Evolutionary conservation across 2,113 vertebrate species (phyloP), one percentile per base, ranked within the genome.

Genomic region (Chunga burmeisteri): DNA sequence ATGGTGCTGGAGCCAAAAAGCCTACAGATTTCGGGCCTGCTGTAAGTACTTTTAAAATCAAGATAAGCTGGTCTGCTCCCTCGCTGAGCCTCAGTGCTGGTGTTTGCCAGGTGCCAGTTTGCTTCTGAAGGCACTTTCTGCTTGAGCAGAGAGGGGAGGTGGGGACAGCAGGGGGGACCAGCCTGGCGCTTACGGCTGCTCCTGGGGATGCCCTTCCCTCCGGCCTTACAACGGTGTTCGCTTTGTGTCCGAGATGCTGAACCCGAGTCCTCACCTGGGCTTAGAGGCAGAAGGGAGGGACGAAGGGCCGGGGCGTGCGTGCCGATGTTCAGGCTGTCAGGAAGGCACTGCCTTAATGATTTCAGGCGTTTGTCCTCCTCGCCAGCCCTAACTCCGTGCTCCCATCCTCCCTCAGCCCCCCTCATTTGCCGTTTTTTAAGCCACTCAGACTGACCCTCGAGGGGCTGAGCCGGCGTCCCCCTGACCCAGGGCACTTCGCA

Each of bases 141-240:
- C 65, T 49, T 1, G 44, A 85, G 94, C 91, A 80, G 84, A 59
- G 82, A 71, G 78, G 79, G 94, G 95, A 94, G 8, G 2, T 0
- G 50, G 86, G 81, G 94, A 91, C 58, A 80, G 42, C 18, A 46
- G n/a, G 11, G 16, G 32, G 27, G 46, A 10, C 29, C 19, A 21
- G 72, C 5, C 59, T 36, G 91, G 34, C 14, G 5, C 71, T 62
- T 5, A 3, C 2, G 11, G 80, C 86, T 59, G 79, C 79, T 77
- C 38, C 85, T 81, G 2, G 6, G 38, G 3, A 1, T 49, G 74
- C 53, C 85, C 80, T 90, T 55, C 50, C 50, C 72, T 75, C 23
- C 2, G 53, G 4, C 18, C 88, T n/a, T 0, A 36, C 79, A 40
- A 10, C 3, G 5, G 0, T 8, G 9, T 42, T 29, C 1, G 7